Evolutionary conservation across 2,113 vertebrate genomes (phyloP).

Genomic region (Damaliscus lunatus): DNA sequence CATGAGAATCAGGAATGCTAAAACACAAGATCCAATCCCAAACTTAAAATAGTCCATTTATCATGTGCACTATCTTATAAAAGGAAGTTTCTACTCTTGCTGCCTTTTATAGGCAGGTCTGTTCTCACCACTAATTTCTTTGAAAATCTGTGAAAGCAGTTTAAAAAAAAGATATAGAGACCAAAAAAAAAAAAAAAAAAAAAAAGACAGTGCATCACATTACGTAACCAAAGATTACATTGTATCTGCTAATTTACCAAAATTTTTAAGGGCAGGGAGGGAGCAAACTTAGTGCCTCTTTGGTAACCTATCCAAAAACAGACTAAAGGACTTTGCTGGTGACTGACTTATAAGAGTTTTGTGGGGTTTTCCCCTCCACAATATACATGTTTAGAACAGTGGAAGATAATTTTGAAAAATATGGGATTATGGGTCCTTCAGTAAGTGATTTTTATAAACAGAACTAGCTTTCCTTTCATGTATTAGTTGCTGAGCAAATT

Average conservation of each 20-base stretch:
- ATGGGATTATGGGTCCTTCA: conserved; percentile 35
- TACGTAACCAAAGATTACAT: conserved; percentile 69
- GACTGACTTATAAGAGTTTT: conserved; percentile 39
- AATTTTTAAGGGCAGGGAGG: conserved; percentile 55
- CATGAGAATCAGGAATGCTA: conserved; percentile 5
- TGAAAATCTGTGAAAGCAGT: conserved; percentile 54
- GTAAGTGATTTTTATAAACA: conserved; percentile 26
- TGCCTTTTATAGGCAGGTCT: conserved; percentile 47
- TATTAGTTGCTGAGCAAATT: conserved; percentile 32
- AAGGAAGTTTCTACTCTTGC: conserved; percentile 42
- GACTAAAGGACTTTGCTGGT: conserved; percentile 52
- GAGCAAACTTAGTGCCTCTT: conserved; percentile 55
- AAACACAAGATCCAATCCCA: conserved; percentile 13
- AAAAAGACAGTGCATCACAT: conserved; percentile 33
- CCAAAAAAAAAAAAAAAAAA: conserved; percentile 1
- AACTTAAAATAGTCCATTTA: conserved; percentile 49
- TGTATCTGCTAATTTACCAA: conserved; percentile 67
- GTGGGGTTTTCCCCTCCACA: not conserved
- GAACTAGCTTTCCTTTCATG: conserved; percentile 41
- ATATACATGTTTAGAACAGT: conserved; percentile 15
- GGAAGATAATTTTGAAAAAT: not conserved
- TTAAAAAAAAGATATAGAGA: conserved; percentile 17
- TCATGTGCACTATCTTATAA: conserved; percentile 46
- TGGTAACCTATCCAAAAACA: conserved; percentile 61
- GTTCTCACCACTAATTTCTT: conserved; percentile 45